Base-by-base conservation (phyloP, 2,797 vertebrate genomes). In the Oryzias sinensis region DNA sequence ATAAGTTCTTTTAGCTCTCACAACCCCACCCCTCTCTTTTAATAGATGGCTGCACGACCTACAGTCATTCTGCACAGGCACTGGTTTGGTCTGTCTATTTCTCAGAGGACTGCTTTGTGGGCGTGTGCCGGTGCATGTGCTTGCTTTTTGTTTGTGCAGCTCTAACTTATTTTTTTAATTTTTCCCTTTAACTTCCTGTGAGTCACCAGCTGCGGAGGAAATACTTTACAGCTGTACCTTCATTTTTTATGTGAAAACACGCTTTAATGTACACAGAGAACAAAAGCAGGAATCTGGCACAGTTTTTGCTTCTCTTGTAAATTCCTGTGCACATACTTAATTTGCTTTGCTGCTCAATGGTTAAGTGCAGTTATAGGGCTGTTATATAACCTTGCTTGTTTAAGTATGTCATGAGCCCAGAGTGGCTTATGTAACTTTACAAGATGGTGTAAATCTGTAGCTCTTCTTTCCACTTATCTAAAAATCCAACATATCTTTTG, bases 371-470 rank as follows among this genome's bases (percentile, higher is more conserved):
- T 87, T 85, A 82, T 77, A 79, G 76, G 77, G 80, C 70, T 45
- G 80, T 93, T 91, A 87, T 76, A 72, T 91, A 92, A 93, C 86
- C 84, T 80, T 88, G 87, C 85, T 89, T 91, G 77, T 90, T 93
- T 90, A 87, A 91, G 85, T 90, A 68, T 92, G 90, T 88, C 88
- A 88, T 85, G 88, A 87, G 84, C 79, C 76, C 41, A 85, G 83
- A 92, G 87, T 88, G 87, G 82, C 83, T 92, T 91, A 91, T 90
- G 81, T 91, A 92, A 92, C 87, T 85, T 90, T 84, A 87, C 87
- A 87, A 91, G 87, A 90, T 78, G 68, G 76, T 82, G 83, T 84
- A 89, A 88, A 87, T 88, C 80, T 85, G 86, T 83, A 74, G 77
- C 77, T 81, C 63, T 68, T 66, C 72, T 69, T 76, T 76, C 74